phyloP scores from a whole-genome alignment of 2,797 vertebrate genomes.

The Lemur catta region DNA sequence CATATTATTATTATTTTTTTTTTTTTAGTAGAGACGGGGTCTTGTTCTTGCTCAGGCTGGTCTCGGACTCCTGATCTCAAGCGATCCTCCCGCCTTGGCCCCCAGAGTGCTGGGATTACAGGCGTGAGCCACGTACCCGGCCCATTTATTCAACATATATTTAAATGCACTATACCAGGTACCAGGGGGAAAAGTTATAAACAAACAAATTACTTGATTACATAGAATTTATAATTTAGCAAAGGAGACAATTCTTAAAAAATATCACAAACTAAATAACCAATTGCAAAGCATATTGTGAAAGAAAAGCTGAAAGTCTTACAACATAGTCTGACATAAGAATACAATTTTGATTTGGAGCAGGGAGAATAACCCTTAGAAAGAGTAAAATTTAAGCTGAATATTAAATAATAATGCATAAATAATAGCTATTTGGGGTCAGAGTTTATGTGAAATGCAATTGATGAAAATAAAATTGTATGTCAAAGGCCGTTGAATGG shows the following conservation, averaged over 20 bases:
- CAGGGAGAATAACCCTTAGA: neutral
- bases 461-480: neutral
- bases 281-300: neutral
- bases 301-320: neutral
- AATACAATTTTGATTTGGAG: neutral
- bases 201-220: neutral
- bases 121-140: too few species aligned
- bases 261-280: neutral
- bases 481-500: neutral
- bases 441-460: neutral
- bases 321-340: neutral
- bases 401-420: neutral
- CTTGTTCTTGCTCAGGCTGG: too few species aligned
- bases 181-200: neutral
- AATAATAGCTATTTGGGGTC: neutral
- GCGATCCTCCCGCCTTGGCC: too few species aligned
- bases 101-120: too few species aligned
- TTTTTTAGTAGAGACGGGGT: too few species aligned
- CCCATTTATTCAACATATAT: neutral
- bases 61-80: too few species aligned
- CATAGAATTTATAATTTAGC: neutral
- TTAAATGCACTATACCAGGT: neutral
- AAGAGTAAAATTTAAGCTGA: neutral
- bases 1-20: too few species aligned
- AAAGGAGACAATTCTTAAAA: neutral